phyloP scores from a whole-genome alignment of 2,888 invertebrate species.

The Lagria hirta region DNA sequence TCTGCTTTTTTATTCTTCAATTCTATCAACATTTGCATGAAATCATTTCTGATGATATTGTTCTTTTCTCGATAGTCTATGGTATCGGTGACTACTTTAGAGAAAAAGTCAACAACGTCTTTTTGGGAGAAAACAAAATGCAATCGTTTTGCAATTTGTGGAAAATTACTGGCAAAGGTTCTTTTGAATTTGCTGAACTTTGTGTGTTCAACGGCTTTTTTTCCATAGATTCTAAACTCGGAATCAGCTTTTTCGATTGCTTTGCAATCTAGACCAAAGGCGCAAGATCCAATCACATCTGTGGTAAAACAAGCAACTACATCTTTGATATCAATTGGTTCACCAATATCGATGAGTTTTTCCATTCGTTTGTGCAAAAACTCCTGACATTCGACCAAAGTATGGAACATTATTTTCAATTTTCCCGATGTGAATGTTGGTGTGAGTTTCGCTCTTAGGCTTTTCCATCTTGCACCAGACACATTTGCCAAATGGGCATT shows the following conservation, averaged over 20 bases:
- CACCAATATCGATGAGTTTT: background rate
- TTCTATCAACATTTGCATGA: too few species aligned
- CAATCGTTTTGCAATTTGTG: too few species aligned
- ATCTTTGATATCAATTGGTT: constrained; percentile 17
- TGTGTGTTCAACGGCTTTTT: too few species aligned
- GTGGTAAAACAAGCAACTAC: constrained; percentile 10
- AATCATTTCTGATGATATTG: too few species aligned
- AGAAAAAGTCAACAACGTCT: too few species aligned
- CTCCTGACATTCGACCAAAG: constrained; percentile 51
- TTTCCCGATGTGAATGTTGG: constrained; percentile 66
- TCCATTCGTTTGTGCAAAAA: constrained; percentile 22
- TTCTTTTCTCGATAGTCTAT: too few species aligned
- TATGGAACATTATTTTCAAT: constrained; percentile 62
- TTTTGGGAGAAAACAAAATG: too few species aligned
- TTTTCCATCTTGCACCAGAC: constrained; percentile 61
- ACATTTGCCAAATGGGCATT: constrained; percentile 59
- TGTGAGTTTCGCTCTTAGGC: constrained; percentile 60
- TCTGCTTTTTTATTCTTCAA: too few species aligned
- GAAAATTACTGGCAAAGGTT: too few species aligned
- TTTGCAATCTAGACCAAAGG: constrained; percentile 62
- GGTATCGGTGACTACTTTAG: too few species aligned
- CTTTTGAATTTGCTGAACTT: too few species aligned
- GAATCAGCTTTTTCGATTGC: constrained; percentile 49
- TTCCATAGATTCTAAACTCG: background rate
- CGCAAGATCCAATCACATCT: constrained; percentile 50